Evolutionary conservation across 2,797 vertebrate species (phyloP), one percentile per base, ranked within the genome.

Genomic region (Gymnothorax javanicus): DNA sequence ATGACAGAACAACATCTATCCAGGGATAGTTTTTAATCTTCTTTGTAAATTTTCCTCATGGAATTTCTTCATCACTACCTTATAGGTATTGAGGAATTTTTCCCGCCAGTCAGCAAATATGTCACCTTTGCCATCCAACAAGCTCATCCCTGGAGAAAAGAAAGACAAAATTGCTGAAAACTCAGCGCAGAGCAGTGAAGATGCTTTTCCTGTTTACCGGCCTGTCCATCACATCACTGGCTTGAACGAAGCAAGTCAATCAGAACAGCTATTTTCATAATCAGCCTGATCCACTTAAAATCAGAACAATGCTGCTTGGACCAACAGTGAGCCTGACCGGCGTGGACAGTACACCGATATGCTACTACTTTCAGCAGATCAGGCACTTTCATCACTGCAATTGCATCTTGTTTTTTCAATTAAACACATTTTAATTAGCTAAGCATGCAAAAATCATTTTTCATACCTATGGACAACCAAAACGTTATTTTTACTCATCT

Each of bases 21-120:
- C 93, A 92, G 11, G 87, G 86, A 90, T 93, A 92, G 92, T 93
- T 91, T 88, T 89, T 58, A 25, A 25, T 85, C 87, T 90, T 87
- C 85, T 79, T 43, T 43, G 33, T 43, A 43, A 43, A 43, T 43
- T 56, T 13, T 62, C 6, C 87, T 3, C 3, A 25, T 27, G 15
- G 1, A 43, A 2, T 12, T 84, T 7, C 13, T 23, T 27, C 9
- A 60, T 84, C 33, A 9, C 95, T 94, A 98, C 98, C 97, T 97
- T 97, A 89, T 98, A 98, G 0, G 98, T 98, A 93, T 98, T 98
- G 95, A 97, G 97, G 90, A 98, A 98, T 93, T 98, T 99, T 89
- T 97, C 95, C 89, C 93, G 97, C 95, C 97, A 97, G 92, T 98
- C 97, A 88, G 96, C 96, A 89, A 98, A 96, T 58, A 97, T 91